Evolutionary conservation across 2,888 invertebrate species (phyloP), one percentile per base, ranked within the genome.

Genomic region (Lymantria dispar): DNA sequence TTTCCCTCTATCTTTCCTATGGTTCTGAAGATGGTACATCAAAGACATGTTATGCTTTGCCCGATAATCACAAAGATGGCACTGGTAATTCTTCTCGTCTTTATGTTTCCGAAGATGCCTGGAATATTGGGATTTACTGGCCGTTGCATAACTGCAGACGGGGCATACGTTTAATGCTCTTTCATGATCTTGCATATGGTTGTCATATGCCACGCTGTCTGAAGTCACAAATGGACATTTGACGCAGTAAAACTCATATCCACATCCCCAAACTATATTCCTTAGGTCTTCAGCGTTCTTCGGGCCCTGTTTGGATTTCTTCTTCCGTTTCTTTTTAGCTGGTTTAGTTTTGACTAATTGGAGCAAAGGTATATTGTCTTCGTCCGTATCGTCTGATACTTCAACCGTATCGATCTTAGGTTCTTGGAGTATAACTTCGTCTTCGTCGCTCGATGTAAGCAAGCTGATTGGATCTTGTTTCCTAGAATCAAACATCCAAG

Each of bases 371-470:
- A 77, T 45, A 64, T 90, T 87, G 48, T 90, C 90, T 3, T 89
- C 89, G 62, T 87, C 87, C 0, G 85, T 85, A 1, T 80, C 88
- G 57, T 85, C 85, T 0, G 88, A 71, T 0, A 90, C 86, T 7
- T 84, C 87, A 0, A 90, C 83, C 0, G 80, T 81, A 60, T 90
- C 90, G 1, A 89, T 85, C 47, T 85, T 68, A 0, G 89, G 90
- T 1, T 90, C 90, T 10, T 89, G 68, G 0, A 90, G 50, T 0
- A 91, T 87, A 0, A 89, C 89, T 47, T 90, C 90, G 31, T 85
- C 85, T 2, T 89, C 89, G 44, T 91, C 90, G 56, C 85, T 85
- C 0, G 90, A 90, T 0, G 90, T 89, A 0, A 90, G 58, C 0
- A 90, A 68, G 38, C 86, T 87, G 12, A 90, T 86, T 0, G 89